Base-by-base conservation (phyloP, 2,888 invertebrate genomes). In the Drosophila macrothrix region DNA sequence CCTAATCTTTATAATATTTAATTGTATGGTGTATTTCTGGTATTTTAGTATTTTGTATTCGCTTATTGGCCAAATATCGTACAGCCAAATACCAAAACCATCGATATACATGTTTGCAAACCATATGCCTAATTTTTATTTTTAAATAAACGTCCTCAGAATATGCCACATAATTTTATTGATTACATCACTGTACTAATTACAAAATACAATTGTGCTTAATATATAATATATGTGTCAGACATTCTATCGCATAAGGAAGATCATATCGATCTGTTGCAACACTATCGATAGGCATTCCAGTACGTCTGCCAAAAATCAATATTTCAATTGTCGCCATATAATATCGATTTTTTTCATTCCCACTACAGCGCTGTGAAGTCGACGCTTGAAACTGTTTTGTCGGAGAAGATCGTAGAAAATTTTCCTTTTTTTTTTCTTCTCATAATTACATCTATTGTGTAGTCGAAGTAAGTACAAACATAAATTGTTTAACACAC, bases 321-420 rank as follows among this genome's bases (percentile, higher is more conserved):
- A 56, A 43, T 16, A 35, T 28, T 35, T 31, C 16, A 56, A 31
- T 35, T 28, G 55, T 67, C 55, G 43, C 58, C 35, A 25, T 31
- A 29, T 46, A 29, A 29, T 49, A 64, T 77, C 73, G 76, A 65
- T 60, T 54, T 66, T 50, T 62, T 76, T 63, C 76, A 61, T 76
- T 53, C 22, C 46, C 31, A 64, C 59, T 65, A 39, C 53, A 74
- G 70, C 56, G 59, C 59, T 76, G 75, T 63, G 62, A 65, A 66
- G 67, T 79, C 67, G 78, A 80, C 80, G 78, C 80, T 76, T 35
- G 58, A 66, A 61, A 66, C 60, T 63, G 63, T 58, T 60, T 59
- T 28, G 37, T 50, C 53, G 50, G 22, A 63, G 35, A 53, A 66
- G 76, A 73, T 73, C 63, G 58, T 54, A 75, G 46, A 33, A 60